A percentile compares a stretch with the other conserved stretches of the same genome.
Conservation (phyloP, 1,140 invertebrate species). For the Cydia splendana region DNA sequence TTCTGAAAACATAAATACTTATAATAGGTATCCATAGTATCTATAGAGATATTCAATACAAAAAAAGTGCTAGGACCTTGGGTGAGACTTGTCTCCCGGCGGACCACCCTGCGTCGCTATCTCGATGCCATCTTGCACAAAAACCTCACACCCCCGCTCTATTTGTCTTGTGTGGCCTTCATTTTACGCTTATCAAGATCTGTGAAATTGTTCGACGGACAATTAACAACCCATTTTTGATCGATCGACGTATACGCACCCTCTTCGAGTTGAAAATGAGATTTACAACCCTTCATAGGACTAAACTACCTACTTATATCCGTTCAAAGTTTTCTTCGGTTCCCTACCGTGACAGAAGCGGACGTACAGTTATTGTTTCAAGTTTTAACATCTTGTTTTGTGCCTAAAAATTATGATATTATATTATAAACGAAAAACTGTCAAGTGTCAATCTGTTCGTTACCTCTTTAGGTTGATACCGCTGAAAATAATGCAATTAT, state of each 20-base stretch:
- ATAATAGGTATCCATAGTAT: not conserved
- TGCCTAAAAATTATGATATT: too few species aligned
- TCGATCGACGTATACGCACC: slow-evolving; percentile 10
- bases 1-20: not conserved
- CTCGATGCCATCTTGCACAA: slow-evolving; percentile 60
- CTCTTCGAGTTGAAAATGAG: not conserved
- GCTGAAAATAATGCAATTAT: too few species aligned
- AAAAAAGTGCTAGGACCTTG: not conserved
- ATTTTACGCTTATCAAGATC: slow-evolving; percentile 60
- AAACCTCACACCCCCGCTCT: slow-evolving; percentile 64
- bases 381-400: not conserved
- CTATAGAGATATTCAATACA: not conserved
- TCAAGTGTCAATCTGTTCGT: too few species aligned
- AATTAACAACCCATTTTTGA: slow-evolving; percentile 23
- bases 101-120: slow-evolving; percentile 63
- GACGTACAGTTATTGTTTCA: not conserved
- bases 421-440: too few species aligned
- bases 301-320: not conserved
- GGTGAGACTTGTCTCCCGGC: slow-evolving; percentile 31
- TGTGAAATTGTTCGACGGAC: slow-evolving; percentile 52
- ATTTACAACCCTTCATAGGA: not conserved
- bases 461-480: too few species aligned
- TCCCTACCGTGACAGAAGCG: not conserved
- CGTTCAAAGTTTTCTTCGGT: not conserved
- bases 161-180: slow-evolving; percentile 69